phyloP scores from a whole-genome alignment of 2,113 vertebrate genomes.

The Irena cyanogastra region DNA sequence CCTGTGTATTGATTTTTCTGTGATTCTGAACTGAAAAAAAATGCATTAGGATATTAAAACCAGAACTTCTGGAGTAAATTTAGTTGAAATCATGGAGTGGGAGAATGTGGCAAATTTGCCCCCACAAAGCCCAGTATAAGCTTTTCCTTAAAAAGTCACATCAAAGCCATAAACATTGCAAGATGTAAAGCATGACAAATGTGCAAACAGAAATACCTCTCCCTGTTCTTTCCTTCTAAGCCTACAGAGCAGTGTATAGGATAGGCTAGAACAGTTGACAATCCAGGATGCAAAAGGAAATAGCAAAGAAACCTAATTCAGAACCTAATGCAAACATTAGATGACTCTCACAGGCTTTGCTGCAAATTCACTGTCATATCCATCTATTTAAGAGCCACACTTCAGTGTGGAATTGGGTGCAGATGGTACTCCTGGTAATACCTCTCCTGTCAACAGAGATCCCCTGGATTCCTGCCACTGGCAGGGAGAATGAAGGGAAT shows the following conservation, averaged over 20 bases:
- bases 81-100: constrained; percentile 53
- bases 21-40: constrained; percentile 42
- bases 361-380: background rate
- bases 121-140: constrained; percentile 10
- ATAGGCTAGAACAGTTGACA: background rate
- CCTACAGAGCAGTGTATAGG: background rate
- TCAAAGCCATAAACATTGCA: constrained; percentile 60
- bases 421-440: background rate
- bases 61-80: constrained; percentile 59
- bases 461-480: background rate
- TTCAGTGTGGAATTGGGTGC: background rate
- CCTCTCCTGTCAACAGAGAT: background rate
- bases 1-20: constrained; percentile 39
- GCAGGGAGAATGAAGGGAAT: background rate
- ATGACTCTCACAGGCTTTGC: background rate
- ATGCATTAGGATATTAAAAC: constrained; percentile 50
- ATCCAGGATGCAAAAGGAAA: background rate
- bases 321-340: background rate
- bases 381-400: accelerated
- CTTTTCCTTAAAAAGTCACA: constrained; percentile 61
- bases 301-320: background rate
- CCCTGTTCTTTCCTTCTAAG: background rate
- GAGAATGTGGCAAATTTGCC: constrained; percentile 56
- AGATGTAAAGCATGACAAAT: constrained; percentile 33
- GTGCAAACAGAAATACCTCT: constrained; percentile 23